Evolutionary conservation across 2,797 vertebrate genomes (phyloP).

Genomic region (Cyprinella venusta): DNA sequence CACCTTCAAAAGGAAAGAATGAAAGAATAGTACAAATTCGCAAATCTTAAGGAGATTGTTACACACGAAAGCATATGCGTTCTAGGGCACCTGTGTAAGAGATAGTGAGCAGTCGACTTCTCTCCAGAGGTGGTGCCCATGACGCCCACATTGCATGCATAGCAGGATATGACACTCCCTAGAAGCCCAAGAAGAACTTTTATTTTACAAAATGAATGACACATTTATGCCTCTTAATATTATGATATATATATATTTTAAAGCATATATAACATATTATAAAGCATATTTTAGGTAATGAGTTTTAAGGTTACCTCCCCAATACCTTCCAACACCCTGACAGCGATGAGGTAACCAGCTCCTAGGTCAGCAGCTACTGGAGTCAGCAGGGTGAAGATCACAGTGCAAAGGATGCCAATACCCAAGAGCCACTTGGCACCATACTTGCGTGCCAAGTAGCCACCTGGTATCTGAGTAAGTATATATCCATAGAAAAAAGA

Average conservation of each 20-base stretch:
- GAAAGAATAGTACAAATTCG: background rate
- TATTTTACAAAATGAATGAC: background rate
- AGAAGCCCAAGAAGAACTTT: background rate
- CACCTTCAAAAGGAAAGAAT: slow-evolving; percentile 75
- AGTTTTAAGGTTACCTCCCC: slow-evolving; percentile 85
- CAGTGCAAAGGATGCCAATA: slow-evolving; percentile 87
- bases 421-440: slow-evolving; percentile 93
- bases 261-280: background rate
- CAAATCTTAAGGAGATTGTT: background rate
- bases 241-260: background rate
- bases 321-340: slow-evolving; percentile 90
- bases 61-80: background rate
- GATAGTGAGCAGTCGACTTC: slow-evolving; percentile 93
- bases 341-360: slow-evolving; percentile 85
- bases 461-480: slow-evolving; percentile 94
- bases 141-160: slow-evolving; percentile 98
- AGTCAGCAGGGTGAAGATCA: slow-evolving; percentile 90
- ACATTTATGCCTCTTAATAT: too few species aligned
- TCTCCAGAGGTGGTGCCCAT: slow-evolving; percentile 96
- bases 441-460: slow-evolving; percentile 87
- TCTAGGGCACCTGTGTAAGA: slow-evolving; percentile 87
- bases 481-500: slow-evolving; percentile 99
- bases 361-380: slow-evolving; percentile 90
- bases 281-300: background rate
- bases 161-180: slow-evolving; percentile 96